Evolutionary conservation across 2,888 invertebrate species (phyloP).

Genomic region (Apomyelois bistriatella): DNA sequence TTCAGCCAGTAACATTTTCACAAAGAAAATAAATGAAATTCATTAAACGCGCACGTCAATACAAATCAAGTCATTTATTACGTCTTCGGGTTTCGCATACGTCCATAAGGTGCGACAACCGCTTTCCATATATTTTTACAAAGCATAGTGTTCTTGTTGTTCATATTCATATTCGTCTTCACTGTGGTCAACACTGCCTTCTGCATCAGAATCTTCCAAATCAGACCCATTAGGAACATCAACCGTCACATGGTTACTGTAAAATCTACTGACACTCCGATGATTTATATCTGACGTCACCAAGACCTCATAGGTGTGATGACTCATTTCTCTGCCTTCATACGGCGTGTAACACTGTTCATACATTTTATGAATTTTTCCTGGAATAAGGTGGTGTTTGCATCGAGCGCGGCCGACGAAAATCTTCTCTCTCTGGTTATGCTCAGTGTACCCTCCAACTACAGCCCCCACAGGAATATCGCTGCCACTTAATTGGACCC

Average conservation of each 20-base stretch:
- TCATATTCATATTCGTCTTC: background rate
- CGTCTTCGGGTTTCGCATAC: too few relatives aligned
- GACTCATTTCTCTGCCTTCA: constrained; percentile 36
- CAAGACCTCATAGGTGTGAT: constrained; percentile 43
- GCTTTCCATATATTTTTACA: too few relatives aligned
- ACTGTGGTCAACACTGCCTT: background rate
- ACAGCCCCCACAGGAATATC: constrained; percentile 85
- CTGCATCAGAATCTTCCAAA: constrained; percentile 10
- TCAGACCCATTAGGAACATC: constrained; percentile 16
- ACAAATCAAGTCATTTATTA: too few relatives aligned
- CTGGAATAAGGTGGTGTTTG: constrained; percentile 86
- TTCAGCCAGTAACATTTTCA: too few relatives aligned
- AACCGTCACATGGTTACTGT: constrained; percentile 14
- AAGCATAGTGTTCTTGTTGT: too few relatives aligned
- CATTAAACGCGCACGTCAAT: too few relatives aligned
- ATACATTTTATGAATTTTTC: constrained; percentile 86
- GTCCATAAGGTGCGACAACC: too few relatives aligned
- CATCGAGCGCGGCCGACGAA: constrained; percentile 85
- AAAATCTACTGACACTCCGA: constrained; percentile 21
- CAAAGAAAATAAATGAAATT: too few relatives aligned
- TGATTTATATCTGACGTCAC: constrained; percentile 30
- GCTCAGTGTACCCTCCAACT: constrained; percentile 79
- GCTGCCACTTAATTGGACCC: constrained; percentile 79
- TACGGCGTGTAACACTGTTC: constrained; percentile 86
- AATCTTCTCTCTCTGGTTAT: constrained; percentile 61